Evolutionary conservation across 2,113 vertebrate species (phyloP), one percentile per base, ranked within the genome.

Genomic region (Rhabdornis inornatus): DNA sequence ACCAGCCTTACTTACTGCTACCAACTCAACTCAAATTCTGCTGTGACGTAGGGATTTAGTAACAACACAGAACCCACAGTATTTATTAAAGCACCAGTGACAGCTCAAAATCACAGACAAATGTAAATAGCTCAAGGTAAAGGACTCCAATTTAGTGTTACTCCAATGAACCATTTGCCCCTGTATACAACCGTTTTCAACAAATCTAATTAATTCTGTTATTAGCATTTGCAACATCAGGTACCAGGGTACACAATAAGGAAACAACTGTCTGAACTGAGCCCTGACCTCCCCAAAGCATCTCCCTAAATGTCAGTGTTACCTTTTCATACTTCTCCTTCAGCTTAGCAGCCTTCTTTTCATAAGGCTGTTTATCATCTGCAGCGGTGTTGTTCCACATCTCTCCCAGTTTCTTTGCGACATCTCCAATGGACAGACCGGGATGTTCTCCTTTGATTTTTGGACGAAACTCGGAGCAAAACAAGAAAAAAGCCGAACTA

Each of bases 261-360:
- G 20, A 8, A 30, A n/a, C 28, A 59, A 28, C 12, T 1, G 4
- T 8, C 47, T 65, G 14, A 49, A 42, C 5, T 45, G 83, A 57
- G 27, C 47, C 49, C 1, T 28, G 47, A 56, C 8, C 52, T 66
- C 66, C 50, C 27, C 80, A 83, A 44, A 63, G 13, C 42, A 70
- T 3, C 30, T 63, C 63, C 42, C 8, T 16, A 19, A 61, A 20
- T 1, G 17, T 28, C 13, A 5, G 4, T 7, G 13, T 81, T 95
- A 99, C 99, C 99, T 99, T 99, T 97, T 99, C 99, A 6, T 99
- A 99, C 49, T 99, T 99, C 93, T 99, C 99, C 98, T 99, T 99
- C 98, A 99, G 98, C 93, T 99, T 99, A 27, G 98, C 98, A 52
- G 99, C 99, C 97, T 99, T 99, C 97, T 98, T 99, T 81, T 99